Conservation (phyloP, 1,140 invertebrate species). For the Heliconius melpomene region DNA sequence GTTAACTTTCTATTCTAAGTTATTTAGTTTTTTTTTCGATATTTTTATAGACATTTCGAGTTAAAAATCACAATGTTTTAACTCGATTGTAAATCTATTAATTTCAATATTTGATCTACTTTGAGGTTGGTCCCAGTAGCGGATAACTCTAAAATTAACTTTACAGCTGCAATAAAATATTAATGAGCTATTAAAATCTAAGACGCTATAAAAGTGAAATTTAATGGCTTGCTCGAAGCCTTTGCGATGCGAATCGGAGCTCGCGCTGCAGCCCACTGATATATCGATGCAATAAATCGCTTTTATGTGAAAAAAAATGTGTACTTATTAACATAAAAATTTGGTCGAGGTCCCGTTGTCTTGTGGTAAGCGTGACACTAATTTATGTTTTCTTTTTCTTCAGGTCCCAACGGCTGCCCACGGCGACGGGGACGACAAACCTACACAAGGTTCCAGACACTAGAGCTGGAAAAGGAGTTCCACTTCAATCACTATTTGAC, state of each 20-base stretch:
- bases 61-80: neutral
- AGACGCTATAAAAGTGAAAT: slow-evolving; percentile 78
- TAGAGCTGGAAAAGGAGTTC: slow-evolving; percentile 98
- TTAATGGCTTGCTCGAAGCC: slow-evolving; percentile 63
- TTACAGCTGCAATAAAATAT: slow-evolving; percentile 74
- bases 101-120: slow-evolving; percentile 56
- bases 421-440: slow-evolving; percentile 96
- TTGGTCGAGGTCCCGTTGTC: slow-evolving; percentile 33
- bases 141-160: slow-evolving; percentile 75
- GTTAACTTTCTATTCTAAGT: slow-evolving; percentile 23
- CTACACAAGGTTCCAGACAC: slow-evolving; percentile 96
- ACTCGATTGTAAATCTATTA: slow-evolving; percentile 41
- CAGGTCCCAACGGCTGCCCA: slow-evolving; percentile 98
- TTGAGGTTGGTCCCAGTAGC: slow-evolving; percentile 71
- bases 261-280: slow-evolving; percentile 52
- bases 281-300: slow-evolving; percentile 67
- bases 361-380: slow-evolving; percentile 41
- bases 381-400: slow-evolving; percentile 70
- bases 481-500: slow-evolving; percentile 99
- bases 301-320: slow-evolving; percentile 43
- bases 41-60: neutral
- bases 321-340: slow-evolving; percentile 41
- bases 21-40: neutral
- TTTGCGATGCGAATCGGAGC: slow-evolving; percentile 63
- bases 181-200: slow-evolving; percentile 79